Evolutionary conservation across 2,888 invertebrate genomes (phyloP), one percentile per base, ranked within the genome.

Genomic region (Cantharis nigra): DNA sequence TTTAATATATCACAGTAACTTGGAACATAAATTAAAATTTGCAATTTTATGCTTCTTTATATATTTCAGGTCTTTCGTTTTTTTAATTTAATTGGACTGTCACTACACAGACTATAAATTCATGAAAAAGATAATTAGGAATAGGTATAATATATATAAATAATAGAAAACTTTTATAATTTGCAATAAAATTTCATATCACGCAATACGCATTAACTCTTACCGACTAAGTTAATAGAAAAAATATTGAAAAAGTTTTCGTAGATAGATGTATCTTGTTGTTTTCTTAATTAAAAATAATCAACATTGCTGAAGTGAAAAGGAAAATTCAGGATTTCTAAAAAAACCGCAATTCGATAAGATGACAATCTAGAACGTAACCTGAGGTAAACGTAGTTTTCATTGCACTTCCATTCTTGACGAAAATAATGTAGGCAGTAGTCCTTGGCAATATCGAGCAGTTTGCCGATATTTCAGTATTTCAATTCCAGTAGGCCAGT

Each of bases 381-480:
- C 49, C 49, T 49, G 49, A 49, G 49, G 49, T 49, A 49, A 49
- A 49, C 49, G 49, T 49, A 49, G 49, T 49, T 49, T 49, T 49
- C 49, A 49, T n/a, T 49, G 49, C 49, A 49, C 49, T 49, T 49
- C 49, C n/a, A 49, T 72, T 72, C 72, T 72, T 72, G 28, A 72
- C 30, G 33, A 65, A 70, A 63, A 63, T 76, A 76, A 74, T 71
- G 76, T 69, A 49, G 49, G 49, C 49, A 49, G 33, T 74, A 76
- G 76, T 71, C 79, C 79, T 79, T 79, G 79, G 79, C 72, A 76
- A 74, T 79, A 79, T 79, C 78, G 79, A 79, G 76, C 79, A 79
- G 79, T 79, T 79, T 79, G 74, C 79, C 79, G 76, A 79, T 78
- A 79, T 78, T 74, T 70, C 76, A 74, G 74, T 64, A 69, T 72